A percentile compares a stretch with the other conserved stretches of the same genome.
Conservation (phyloP, 2,797 vertebrate genomes). For the Sebastolobus altivelis region DNA sequence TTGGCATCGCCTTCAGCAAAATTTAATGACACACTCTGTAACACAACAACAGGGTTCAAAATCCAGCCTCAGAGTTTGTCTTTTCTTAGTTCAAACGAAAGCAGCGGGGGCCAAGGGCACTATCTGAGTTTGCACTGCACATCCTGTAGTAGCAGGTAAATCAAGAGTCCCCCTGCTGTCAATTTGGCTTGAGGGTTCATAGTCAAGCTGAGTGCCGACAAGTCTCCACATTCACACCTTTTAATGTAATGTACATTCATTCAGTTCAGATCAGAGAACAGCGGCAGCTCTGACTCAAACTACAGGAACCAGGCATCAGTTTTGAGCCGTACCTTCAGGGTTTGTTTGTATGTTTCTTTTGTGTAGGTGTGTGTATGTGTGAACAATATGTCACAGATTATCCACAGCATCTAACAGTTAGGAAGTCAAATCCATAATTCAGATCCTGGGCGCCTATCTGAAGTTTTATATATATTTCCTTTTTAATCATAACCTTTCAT, state of each 20-base stretch:
- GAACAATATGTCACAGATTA: conserved; percentile 24
- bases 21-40: conserved; percentile 47
- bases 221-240: conserved; percentile 40
- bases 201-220: conserved; percentile 54
- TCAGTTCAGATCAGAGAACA: conserved; percentile 54
- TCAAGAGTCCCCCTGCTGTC: conserved; percentile 39
- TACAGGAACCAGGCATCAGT: conserved; percentile 15
- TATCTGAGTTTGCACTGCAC: conserved; percentile 25
- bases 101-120: conserved; percentile 12
- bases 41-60: conserved; percentile 19
- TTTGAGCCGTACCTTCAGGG: conserved; percentile 27
- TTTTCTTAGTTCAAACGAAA: conserved; percentile 36
- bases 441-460: conserved; percentile 16
- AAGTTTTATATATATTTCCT: conserved; percentile 32
- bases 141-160: conserved; percentile 23
- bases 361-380: neutral
- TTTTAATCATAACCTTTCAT: conserved; percentile 74
- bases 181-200: conserved; percentile 44
- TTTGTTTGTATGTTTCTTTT: neutral
- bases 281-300: conserved; percentile 40
- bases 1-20: conserved; percentile 42
- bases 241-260: conserved; percentile 51
- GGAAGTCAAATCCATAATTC: conserved; percentile 52
- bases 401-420: conserved; percentile 17
- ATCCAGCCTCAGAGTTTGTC: neutral